Conservation (phyloP, 2,113 vertebrate genomes). For the Lycocorax pyrrhopterus region DNA sequence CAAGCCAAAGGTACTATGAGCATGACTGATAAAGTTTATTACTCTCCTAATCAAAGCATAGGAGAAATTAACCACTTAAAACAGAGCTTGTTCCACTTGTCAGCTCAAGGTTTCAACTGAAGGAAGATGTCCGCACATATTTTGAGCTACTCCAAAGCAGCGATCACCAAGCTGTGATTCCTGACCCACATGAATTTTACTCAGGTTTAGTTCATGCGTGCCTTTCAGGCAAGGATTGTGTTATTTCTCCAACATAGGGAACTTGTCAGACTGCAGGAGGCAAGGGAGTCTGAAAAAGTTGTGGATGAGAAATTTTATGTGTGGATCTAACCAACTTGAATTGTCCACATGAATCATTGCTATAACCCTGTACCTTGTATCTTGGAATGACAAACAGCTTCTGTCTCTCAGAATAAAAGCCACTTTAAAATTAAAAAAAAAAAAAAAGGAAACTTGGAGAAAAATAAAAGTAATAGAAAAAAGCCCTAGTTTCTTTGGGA, state of each 20-base stretch:
- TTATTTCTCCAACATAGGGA: not conserved
- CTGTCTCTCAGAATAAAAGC: not conserved
- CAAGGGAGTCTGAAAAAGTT: not conserved
- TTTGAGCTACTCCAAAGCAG: not conserved
- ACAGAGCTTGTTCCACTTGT: not conserved
- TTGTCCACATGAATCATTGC: not conserved
- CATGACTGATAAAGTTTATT: not conserved
- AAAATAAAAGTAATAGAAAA: not conserved
- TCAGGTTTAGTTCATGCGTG: not conserved
- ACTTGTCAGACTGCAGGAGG: not conserved
- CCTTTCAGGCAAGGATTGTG: not conserved
- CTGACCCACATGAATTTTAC: not conserved
- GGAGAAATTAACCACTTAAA: not conserved
- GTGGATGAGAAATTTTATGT: not conserved
- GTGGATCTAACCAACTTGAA: not conserved
- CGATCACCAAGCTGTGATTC: not conserved
- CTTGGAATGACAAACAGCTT: not conserved
- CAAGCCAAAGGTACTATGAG: not conserved
- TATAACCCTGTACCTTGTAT: not conserved
- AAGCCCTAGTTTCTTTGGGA: not conserved
- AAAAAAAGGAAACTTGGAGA: not conserved
- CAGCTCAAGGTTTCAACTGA: not conserved
- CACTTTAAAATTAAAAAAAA: not conserved
- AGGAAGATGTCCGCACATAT: not conserved
- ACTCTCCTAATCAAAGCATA: not conserved